Percentiles rank a stretch among this genome's conserved stretches.
phyloP scores from a whole-genome alignment of 2,888 invertebrate species.

The Folsomia manolachei region DNA sequence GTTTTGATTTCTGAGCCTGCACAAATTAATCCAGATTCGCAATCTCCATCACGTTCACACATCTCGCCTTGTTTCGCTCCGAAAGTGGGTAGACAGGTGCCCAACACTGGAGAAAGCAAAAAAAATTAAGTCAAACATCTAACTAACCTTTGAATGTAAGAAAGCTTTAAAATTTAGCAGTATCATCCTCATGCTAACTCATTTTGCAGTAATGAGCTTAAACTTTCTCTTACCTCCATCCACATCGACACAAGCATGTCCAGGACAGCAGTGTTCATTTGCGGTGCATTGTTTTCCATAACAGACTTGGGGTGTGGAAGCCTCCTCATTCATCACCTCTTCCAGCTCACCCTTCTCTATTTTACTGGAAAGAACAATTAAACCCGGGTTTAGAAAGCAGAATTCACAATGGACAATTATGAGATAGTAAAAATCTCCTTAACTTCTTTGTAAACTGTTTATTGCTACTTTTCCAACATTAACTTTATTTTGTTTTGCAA shows the following conservation, averaged over 20 bases:
- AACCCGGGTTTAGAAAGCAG: too few relatives aligned
- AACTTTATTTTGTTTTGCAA: too few relatives aligned
- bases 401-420: too few relatives aligned
- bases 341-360: slow-evolving; percentile 51
- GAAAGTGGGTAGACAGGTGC: slow-evolving; percentile 66
- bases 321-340: slow-evolving; percentile 55
- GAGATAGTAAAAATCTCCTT: too few relatives aligned
- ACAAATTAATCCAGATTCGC: slow-evolving; percentile 78
- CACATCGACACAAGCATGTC: slow-evolving; percentile 69
- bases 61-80: slow-evolving; percentile 78
- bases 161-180: too few relatives aligned
- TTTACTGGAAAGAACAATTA: slow-evolving; percentile 28
- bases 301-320: slow-evolving; percentile 66
- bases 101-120: slow-evolving; percentile 59
- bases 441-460: too few relatives aligned
- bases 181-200: too few relatives aligned
- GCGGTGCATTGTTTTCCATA: slow-evolving; percentile 68
- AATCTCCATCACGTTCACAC: slow-evolving; percentile 78
- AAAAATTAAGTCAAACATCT: too few relatives aligned
- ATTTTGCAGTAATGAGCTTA: too few relatives aligned
- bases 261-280: slow-evolving; percentile 81
- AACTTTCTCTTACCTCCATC: slow-evolving; percentile 68
- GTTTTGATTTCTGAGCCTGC: slow-evolving; percentile 67
- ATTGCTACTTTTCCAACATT: too few relatives aligned
- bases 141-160: too few relatives aligned